Evolutionary conservation across 2,888 invertebrate species (phyloP).

Genomic region (Callosobruchus maculatus): DNA sequence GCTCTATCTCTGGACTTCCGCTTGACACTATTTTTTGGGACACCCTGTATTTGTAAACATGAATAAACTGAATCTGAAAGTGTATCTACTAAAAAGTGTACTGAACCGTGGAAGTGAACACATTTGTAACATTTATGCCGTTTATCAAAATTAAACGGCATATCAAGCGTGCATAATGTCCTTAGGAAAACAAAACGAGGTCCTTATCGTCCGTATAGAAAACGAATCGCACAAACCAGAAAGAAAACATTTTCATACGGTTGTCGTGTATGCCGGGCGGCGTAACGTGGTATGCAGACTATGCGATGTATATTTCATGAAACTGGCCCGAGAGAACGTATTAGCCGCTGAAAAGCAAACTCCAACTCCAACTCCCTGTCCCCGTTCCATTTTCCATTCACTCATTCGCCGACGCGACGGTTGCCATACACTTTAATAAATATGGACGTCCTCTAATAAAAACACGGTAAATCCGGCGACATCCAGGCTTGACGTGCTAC

Average conservation of each 20-base stretch:
- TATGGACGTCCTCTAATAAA: background rate
- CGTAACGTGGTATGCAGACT: background rate
- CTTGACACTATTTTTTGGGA: no score
- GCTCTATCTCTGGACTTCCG: no score
- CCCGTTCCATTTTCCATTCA: background rate
- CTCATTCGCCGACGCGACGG: background rate
- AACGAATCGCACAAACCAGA: background rate
- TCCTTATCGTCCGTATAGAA: background rate
- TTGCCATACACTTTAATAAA: background rate
- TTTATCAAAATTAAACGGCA: no score
- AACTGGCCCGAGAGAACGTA: background rate
- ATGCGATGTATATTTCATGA: background rate
- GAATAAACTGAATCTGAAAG: no score
- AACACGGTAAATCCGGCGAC: background rate
- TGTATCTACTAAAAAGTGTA: no score
- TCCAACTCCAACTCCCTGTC: background rate
- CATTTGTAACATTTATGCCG: no score
- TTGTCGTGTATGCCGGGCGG: background rate
- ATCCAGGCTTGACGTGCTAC: background rate
- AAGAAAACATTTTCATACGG: background rate
- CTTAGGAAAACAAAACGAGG: background rate
- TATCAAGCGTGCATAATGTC: background rate
- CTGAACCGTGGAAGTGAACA: no score
- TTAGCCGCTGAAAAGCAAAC: background rate
- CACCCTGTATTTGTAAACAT: no score